phyloP scores from a whole-genome alignment of 2,113 vertebrate species.

The Apodemus speciosus region DNA sequence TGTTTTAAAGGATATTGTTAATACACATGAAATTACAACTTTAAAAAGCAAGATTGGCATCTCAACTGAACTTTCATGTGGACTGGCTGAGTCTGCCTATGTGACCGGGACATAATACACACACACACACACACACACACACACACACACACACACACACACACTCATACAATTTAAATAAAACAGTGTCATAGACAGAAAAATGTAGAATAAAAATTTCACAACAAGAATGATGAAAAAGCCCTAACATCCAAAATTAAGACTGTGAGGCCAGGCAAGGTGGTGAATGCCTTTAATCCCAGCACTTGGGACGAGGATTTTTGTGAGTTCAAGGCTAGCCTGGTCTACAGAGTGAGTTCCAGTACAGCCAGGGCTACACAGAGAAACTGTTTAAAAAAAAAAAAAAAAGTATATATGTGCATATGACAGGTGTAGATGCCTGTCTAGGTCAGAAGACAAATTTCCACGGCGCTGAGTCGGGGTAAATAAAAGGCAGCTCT shows the following conservation, averaged over 20 bases:
- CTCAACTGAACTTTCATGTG: background rate
- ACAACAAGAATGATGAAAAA: background rate
- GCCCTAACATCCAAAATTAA: background rate
- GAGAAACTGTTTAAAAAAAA: background rate
- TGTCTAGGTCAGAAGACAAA: background rate
- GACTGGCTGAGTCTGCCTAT: background rate
- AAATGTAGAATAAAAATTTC: background rate
- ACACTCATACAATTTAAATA: background rate
- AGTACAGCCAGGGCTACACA: background rate
- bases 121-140: background rate
- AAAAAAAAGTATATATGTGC: background rate
- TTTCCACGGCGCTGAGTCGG: no score
- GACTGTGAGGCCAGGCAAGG: background rate
- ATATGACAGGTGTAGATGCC: no score
- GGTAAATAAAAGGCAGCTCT: background rate
- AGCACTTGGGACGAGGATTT: background rate
- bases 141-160: background rate
- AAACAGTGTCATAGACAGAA: background rate
- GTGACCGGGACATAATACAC: background rate
- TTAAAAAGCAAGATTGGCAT: constrained; percentile 49
- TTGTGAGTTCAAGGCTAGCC: background rate
- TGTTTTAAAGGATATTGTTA: constrained; percentile 36
- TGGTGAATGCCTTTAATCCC: background rate
- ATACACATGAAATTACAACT: background rate
- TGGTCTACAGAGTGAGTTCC: background rate